phyloP scores from a whole-genome alignment of 2,797 vertebrate genomes.

The Muscicapa striata region DNA sequence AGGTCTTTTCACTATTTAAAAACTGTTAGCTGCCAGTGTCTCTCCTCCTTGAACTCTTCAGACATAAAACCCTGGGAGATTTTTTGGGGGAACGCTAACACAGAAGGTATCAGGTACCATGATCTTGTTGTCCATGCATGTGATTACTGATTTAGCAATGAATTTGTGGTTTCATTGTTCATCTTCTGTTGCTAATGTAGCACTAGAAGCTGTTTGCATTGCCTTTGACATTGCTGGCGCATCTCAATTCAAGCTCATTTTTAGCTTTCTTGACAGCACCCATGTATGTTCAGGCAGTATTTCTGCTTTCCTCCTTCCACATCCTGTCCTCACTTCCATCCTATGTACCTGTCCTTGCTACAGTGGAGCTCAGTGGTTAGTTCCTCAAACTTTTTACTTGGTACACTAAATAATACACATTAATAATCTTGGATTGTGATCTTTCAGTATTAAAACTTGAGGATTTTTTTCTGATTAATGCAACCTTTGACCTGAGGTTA shows the following conservation, averaged over 20 bases:
- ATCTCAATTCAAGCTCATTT: neutral
- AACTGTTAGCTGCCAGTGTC: neutral
- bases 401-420: neutral
- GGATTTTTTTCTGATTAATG: neutral
- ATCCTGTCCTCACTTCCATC: neutral
- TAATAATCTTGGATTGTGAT: neutral
- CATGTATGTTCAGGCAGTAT: neutral
- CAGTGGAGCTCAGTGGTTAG: neutral
- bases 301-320: neutral
- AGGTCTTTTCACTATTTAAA: accelerated
- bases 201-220: neutral
- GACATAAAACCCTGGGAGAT: neutral
- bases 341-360: accelerated
- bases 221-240: neutral
- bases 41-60: neutral
- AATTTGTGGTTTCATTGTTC: neutral
- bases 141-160: neutral
- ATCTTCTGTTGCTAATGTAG: neutral
- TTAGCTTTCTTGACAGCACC: neutral
- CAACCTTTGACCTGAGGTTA: neutral
- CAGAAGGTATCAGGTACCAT: neutral
- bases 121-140: neutral
- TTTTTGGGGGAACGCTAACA: neutral
- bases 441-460: neutral
- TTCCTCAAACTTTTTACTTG: neutral